phyloP scores from a whole-genome alignment of 2,888 invertebrate genomes.

The Amaurobius ferox region DNA sequence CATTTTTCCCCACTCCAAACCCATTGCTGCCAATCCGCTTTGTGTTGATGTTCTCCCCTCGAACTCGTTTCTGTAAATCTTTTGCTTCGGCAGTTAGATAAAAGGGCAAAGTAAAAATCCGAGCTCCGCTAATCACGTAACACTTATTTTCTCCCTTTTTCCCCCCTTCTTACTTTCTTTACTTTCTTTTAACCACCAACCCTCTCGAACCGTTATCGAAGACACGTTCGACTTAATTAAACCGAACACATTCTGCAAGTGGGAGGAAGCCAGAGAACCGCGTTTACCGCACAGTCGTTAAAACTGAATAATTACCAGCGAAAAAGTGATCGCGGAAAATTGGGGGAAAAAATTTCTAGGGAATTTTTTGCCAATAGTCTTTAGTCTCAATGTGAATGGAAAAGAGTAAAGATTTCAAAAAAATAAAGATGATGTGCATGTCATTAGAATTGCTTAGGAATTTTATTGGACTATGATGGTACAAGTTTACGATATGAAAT shows the following conservation, averaged over 20 bases:
- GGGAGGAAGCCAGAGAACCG: constrained; percentile 10
- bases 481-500: too few relatives aligned
- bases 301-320: constrained; percentile 64
- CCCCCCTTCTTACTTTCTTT: constrained; percentile 2
- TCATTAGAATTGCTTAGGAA: too few relatives aligned
- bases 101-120: constrained; percentile 31
- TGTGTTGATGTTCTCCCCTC: too few relatives aligned
- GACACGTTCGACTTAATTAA: constrained; percentile 62
- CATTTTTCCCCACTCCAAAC: too few relatives aligned
- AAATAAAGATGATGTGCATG: too few relatives aligned
- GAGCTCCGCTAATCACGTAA: constrained; percentile 45
- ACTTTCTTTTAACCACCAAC: background rate
- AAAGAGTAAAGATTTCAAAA: too few relatives aligned
- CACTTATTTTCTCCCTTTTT: constrained; percentile 29
- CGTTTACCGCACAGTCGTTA: constrained; percentile 58
- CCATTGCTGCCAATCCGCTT: too few relatives aligned
- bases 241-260: constrained; percentile 43
- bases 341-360: background rate
- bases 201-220: constrained; percentile 29
- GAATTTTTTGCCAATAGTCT: too few relatives aligned
- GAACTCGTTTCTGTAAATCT: constrained; percentile 22
- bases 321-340: constrained; percentile 23
- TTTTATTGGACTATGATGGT: too few relatives aligned
- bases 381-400: too few relatives aligned
- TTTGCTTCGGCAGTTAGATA: constrained; percentile 9